Evolutionary conservation across 2,888 invertebrate species (phyloP), one percentile per base, ranked within the genome.

Genomic region (Drosophila sordidula): DNA sequence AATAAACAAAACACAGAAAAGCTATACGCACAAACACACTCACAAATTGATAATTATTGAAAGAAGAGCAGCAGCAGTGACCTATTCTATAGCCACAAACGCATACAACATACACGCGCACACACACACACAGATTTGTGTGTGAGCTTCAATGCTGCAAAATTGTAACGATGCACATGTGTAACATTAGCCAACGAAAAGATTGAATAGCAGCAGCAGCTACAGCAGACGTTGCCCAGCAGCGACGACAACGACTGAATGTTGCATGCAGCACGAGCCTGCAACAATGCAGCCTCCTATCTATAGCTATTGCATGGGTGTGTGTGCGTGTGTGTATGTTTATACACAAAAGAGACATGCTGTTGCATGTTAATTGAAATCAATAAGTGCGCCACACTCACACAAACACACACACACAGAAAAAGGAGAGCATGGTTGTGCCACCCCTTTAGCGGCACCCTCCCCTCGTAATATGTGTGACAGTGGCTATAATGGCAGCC

Each of bases 351-450:
- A 80, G 80, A 85, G 85, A 89, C 86, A 87, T 89, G 87, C 85
- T 88, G 89, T 86, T 87, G 87, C 89, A 87, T 87, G 89, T 87
- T 87, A 87, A 87, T 87, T 87, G 87, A 87, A 87, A 89, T 87
- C 87, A 87, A 87, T 87, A 87, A 87, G 87, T 89, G 89, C 70
- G 83, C 56, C 82, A 77, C 63, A 57, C 62, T 63, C 65, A 51
- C 51, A 29, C 56, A 58, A 22, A 51, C 38, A 59, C 42, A 38
- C 46, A 29, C 42, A 73, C 25, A 36, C 16, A 46, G 44, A 50
- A 25, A 44, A 34, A 59, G 62, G 50, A 29, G 3, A 29, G 29
- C 29, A 8, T 29, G 29, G 29, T 29, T 29, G 29, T 29, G 58
- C 38, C 55, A 39, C 59, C 26, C 42, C 44, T 29, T 26, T 8